Conservation (phyloP, 2,113 vertebrate species). For the Scomber japonicus region DNA sequence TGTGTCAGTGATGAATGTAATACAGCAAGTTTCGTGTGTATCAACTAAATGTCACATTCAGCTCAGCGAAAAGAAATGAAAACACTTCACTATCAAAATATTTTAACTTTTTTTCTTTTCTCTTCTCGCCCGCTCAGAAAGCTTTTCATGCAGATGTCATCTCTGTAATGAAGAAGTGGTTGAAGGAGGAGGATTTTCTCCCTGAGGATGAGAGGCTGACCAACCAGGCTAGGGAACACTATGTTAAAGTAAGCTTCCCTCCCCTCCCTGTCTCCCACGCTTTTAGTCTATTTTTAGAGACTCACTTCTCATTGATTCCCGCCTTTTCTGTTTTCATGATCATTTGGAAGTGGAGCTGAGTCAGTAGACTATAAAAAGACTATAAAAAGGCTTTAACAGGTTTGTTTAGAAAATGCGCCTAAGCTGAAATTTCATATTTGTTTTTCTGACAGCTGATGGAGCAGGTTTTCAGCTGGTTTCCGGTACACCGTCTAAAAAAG, state of each 20-base stretch:
- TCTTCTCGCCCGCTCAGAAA: conserved; percentile 71
- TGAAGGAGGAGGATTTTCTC: conserved; percentile 75
- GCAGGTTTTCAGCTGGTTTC: conserved; percentile 89
- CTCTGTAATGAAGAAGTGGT: conserved; percentile 73
- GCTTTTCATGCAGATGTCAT: conserved; percentile 80
- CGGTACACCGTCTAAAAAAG: conserved; percentile 84
- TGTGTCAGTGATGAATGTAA: too few species aligned
- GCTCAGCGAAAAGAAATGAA: too few species aligned
- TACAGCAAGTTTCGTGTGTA: too few species aligned
- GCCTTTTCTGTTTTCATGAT: conserved; percentile 3
- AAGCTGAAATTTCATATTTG: background rate
- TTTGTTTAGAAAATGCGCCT: too few species aligned
- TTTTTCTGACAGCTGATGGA: conserved; percentile 84
- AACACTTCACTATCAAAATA: too few species aligned
- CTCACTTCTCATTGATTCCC: background rate
- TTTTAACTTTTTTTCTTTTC: too few species aligned
- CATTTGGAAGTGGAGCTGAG: background rate
- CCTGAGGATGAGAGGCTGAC: conserved; percentile 69
- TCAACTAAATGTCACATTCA: too few species aligned
- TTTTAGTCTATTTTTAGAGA: conserved; percentile 22
- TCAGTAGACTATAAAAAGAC: background rate
- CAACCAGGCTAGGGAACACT: conserved; percentile 71
- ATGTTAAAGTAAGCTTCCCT: conserved; percentile 75
- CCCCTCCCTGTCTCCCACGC: background rate
- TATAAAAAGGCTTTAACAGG: background rate